These are phyloP conservation scores for Heterodera carotae DNA, from an alignment of 1,140 invertebrate genomes.

Conservation along the genomic window DNA sequence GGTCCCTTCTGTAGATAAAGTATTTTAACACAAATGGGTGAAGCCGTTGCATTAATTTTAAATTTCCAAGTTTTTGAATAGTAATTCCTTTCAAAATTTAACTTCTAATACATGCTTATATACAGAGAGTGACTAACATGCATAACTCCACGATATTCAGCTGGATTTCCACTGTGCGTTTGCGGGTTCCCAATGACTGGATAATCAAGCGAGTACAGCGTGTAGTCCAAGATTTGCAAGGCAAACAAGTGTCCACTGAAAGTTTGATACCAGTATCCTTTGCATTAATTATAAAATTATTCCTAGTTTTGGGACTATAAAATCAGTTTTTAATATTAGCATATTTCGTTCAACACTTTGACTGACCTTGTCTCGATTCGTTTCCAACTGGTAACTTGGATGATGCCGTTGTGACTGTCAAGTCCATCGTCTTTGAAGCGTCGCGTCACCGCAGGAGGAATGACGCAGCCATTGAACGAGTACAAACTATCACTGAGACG, in stretches of 20 bases:
- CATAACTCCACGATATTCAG: conserved; percentile 36
- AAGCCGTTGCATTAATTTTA: no score
- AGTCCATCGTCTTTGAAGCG: conserved; percentile 41
- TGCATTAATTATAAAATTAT: conserved; percentile 6
- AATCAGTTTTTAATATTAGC: no score
- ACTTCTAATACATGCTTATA: no score
- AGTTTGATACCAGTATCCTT: background rate
- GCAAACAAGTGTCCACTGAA: conserved; percentile 42
- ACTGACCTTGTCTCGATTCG: background rate
- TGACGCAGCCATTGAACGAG: conserved; percentile 32
- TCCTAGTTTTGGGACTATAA: no score
- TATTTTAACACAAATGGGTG: no score
- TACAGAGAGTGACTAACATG: background rate
- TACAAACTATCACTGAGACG: conserved; percentile 50
- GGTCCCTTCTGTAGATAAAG: background rate
- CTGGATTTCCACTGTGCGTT: conserved; percentile 43
- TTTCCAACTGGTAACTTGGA: conserved; percentile 36
- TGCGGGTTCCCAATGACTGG: conserved; percentile 47
- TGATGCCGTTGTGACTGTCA: conserved; percentile 40
- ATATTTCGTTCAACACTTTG: no score
- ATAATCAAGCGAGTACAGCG: conserved; percentile 24
- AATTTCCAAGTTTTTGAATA: no score
- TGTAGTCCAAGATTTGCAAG: conserved; percentile 45
- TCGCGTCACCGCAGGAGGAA: conserved; percentile 13
- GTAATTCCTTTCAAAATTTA: no score